phyloP scores from a whole-genome alignment of 2,888 invertebrate genomes.

The Heliconius aoede region DNA sequence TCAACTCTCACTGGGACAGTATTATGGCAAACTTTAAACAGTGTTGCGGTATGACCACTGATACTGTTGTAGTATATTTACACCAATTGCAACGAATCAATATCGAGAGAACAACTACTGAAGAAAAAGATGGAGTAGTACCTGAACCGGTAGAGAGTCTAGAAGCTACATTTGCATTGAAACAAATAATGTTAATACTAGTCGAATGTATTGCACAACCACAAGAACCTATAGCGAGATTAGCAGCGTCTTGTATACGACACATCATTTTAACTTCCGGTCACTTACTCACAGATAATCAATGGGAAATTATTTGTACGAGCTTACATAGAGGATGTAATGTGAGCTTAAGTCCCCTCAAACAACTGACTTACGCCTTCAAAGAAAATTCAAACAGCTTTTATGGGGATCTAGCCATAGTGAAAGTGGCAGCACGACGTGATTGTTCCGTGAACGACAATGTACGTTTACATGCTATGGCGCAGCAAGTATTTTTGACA shows the following conservation, averaged over 20 bases:
- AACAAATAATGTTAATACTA: slow-evolving; percentile 92
- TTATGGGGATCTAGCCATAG: slow-evolving; percentile 95
- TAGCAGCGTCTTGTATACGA: slow-evolving; percentile 96
- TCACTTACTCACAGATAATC: slow-evolving; percentile 89
- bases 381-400: slow-evolving; percentile 96
- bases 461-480: slow-evolving; percentile 92
- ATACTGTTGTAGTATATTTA: slow-evolving; percentile 93
- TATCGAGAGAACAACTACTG: slow-evolving; percentile 67
- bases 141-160: slow-evolving; percentile 83
- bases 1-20: slow-evolving; percentile 88
- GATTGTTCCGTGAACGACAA: slow-evolving; percentile 94
- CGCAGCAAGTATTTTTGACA: slow-evolving; percentile 93
- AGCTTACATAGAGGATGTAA: slow-evolving; percentile 93
- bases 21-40: slow-evolving; percentile 96
- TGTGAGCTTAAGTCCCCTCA: slow-evolving; percentile 93
- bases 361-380: slow-evolving; percentile 95
- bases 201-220: slow-evolving; percentile 96
- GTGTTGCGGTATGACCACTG: slow-evolving; percentile 96
- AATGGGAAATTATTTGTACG: slow-evolving; percentile 94
- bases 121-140: slow-evolving; percentile 68
- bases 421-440: slow-evolving; percentile 95
- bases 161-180: slow-evolving; percentile 89
- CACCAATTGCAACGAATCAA: slow-evolving; percentile 88
- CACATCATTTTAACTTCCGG: slow-evolving; percentile 93
- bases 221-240: slow-evolving; percentile 93